A percentile compares a stretch with the other conserved stretches of the same genome.
Evolutionary conservation across 2,113 vertebrate species (phyloP).

Genomic region (Trachemys scripta): DNA sequence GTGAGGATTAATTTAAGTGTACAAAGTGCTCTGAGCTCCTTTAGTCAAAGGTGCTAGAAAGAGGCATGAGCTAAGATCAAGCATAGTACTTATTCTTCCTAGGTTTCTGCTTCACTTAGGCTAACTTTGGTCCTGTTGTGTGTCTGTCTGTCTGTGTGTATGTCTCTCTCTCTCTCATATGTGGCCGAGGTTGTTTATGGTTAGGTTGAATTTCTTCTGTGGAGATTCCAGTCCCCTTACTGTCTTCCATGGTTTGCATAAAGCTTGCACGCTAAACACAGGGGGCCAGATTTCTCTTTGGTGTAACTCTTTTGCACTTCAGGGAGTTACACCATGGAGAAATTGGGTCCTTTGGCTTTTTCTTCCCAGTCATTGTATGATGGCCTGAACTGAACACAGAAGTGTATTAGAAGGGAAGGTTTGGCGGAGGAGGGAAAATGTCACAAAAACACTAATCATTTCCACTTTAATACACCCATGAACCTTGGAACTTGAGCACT

Average conservation of each 20-base stretch:
- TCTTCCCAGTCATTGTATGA: neutral
- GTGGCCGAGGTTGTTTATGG: neutral
- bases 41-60: slow-evolving; percentile 48
- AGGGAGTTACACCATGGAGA: neutral
- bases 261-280: neutral
- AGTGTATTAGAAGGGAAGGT: neutral
- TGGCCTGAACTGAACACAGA: neutral
- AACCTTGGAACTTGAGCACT: neutral
- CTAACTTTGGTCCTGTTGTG: slow-evolving; percentile 5
- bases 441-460: neutral
- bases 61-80: too few species aligned
- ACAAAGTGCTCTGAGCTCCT: neutral
- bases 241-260: slow-evolving; percentile 1
- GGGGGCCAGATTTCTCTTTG: neutral
- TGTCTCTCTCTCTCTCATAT: neutral
- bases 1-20: neutral
- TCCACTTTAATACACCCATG: neutral
- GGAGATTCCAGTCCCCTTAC: neutral
- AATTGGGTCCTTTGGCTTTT: neutral
- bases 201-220: neutral
- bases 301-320: neutral
- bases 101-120: slow-evolving; percentile 22
- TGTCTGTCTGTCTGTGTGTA: too few species aligned
- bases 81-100: neutral
- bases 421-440: neutral